Evolutionary conservation across 30 jellyfish, hydroid and myxozoan species (phyloP).

Genomic region (Chironex yamaguchii): DNA sequence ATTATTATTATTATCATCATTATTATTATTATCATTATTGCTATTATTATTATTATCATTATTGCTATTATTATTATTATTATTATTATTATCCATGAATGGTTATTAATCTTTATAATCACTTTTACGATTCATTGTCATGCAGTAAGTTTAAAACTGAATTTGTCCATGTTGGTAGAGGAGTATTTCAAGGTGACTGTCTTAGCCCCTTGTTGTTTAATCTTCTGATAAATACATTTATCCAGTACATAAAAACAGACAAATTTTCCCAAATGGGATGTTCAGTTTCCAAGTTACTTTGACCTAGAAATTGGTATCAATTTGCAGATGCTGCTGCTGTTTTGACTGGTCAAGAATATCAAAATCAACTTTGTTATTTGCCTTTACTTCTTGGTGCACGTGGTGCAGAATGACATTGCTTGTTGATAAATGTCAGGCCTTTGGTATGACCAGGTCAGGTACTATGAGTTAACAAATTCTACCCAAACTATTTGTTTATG

Average conservation of each 20-base stretch:
- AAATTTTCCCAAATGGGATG: neutral
- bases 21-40: no score
- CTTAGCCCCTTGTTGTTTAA: slow-evolving; percentile 5
- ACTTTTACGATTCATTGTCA: neutral
- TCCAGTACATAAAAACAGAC: neutral
- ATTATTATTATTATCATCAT: no score
- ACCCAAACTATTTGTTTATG: no score
- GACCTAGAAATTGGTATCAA: slow-evolving; percentile 10
- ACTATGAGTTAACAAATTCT: no score
- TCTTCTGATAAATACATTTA: neutral
- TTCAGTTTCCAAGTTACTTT: no score
- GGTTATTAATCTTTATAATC: neutral
- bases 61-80: no score
- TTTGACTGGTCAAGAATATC: neutral
- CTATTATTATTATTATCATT: no score
- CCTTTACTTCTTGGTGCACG: no score
- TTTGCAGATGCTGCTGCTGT: slow-evolving; percentile 25
- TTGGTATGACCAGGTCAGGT: no score
- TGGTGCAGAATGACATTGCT: no score
- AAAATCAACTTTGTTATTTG: slow-evolving; percentile 20
- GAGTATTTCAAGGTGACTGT: slow-evolving; percentile 26
- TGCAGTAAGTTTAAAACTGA: neutral
- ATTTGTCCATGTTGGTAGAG: slow-evolving; percentile 2
- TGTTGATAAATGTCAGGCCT: no score
- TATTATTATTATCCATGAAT: no score